Base-by-base conservation (phyloP, 1,140 invertebrate species). In the Drosophila bifasciata region DNA sequence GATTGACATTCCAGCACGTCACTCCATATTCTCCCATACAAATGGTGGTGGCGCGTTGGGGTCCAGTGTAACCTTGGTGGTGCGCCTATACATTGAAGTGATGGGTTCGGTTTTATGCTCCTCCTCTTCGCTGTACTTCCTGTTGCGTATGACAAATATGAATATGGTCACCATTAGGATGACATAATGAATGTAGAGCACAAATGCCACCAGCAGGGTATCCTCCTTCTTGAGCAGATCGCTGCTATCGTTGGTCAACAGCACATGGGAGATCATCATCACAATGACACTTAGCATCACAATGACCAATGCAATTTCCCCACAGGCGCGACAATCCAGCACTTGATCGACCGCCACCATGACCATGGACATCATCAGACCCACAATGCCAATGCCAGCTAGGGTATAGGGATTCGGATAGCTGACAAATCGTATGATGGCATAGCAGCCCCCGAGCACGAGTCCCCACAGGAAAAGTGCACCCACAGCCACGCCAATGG, bases 1-100 rank as follows among this genome's bases (percentile, higher is more conserved):
- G 9, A 3, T 3, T 3, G 9, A 6, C 32, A 64, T 81, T 50
- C 73, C 73, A 61, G 8, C 78, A 81, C 78, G 68, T 81, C 46
- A n/a, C n/a, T n/a, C n/a, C n/a, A n/a, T n/a, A n/a, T n/a, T n/a
- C n/a, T n/a, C n/a, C n/a, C n/a, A n/a, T n/a, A n/a, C n/a, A n/a
- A n/a, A n/a, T n/a, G n/a, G n/a, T n/a, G n/a, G n/a, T n/a, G n/a
- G n/a, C n/a, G n/a, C n/a, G n/a, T n/a, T n/a, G n/a, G n/a, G n/a
- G n/a, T n/a, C n/a, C n/a, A n/a, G n/a, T n/a, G n/a, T n/a, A n/a
- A n/a, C n/a, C n/a, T n/a, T n/a, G n/a, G n/a, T n/a, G n/a, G n/a
- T n/a, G n/a, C n/a, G n/a, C n/a, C n/a, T n/a, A n/a, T n/a, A n/a
- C n/a, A n/a, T n/a, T n/a, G n/a, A n/a, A n/a, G n/a, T n/a, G n/a